Conservation (phyloP, 2,797 vertebrate species). For the Neoniphon sammara region DNA sequence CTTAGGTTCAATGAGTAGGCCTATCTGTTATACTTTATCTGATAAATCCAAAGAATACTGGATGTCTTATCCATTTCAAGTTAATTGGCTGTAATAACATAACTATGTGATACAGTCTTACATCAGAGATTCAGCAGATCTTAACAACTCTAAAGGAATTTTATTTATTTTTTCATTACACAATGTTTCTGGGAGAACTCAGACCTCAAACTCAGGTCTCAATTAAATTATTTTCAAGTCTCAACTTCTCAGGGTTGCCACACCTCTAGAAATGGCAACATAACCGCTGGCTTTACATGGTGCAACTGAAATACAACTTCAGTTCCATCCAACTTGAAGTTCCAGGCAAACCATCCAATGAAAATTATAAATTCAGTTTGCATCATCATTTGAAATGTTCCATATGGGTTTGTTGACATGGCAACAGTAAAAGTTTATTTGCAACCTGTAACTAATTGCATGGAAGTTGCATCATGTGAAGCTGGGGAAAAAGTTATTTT, state of each 20-base stretch:
- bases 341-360: too few relatives aligned
- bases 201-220: conserved; percentile 7
- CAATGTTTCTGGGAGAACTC: background rate
- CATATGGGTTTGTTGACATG: too few relatives aligned
- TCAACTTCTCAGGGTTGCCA: conserved; percentile 25
- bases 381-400: too few relatives aligned
- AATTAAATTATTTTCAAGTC: conserved; percentile 7
- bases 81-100: background rate
- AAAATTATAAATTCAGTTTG: too few relatives aligned
- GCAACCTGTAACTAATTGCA: too few relatives aligned
- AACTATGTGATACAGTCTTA: conserved; percentile 7
- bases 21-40: too few relatives aligned
- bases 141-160: conserved; percentile 28
- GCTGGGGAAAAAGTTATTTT: background rate
- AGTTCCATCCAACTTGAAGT: too few relatives aligned
- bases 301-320: too few relatives aligned
- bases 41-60: background rate
- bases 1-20: background rate
- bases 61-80: background rate
- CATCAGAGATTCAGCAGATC: conserved; percentile 28
- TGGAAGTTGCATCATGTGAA: too few relatives aligned
- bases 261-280: background rate
- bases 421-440: too few relatives aligned
- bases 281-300: background rate
- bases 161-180: background rate